Base-by-base conservation (phyloP, 2,888 invertebrate genomes). In the Sarcophaga rosellei region DNA sequence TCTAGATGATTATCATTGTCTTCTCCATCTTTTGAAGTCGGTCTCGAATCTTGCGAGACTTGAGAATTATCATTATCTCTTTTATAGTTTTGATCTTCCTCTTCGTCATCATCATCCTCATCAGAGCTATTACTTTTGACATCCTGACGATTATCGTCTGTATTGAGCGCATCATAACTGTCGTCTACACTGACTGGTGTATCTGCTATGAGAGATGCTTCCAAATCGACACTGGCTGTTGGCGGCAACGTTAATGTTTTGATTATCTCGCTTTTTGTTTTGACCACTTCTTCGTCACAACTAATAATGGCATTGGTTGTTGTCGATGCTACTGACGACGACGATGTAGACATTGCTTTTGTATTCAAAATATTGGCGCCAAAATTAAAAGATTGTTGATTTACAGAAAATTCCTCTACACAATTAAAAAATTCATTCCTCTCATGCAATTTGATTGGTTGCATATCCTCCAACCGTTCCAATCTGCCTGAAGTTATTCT, bases 311-410 rank as follows among this genome's bases (percentile, higher is more conserved):
- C 45, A 44, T 72, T 77, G 68, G 77, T 81, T 78, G 65, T 81
- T 80, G 69, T 81, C 69, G 70, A 69, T 73, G 68, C 62, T 80
- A 72, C 79, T 61, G 82, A 61, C 44, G 72, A 72, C 61, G 84
- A 66, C 20, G 66, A 61, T 61, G 81, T 66, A 21, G 72, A 76
- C 78, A 84, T 85, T 87, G 88, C 87, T 88, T 81, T 84, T 89
- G 90, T 88, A 86, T 88, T 89, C 73, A 89, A 83, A 87, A 92
- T 90, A 91, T 92, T 92, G 90, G 92, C 92, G 92, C 92, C 92
- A 92, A 92, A 92, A 90, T 89, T 89, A 59, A 91, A 83, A 61
- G 76, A 89, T 77, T 89, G 87, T 44, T 88, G 74, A 35, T 84
- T 83, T 62, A 76, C 86, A 8, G 86, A 85, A 75, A 87, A 89